Conservation (phyloP, 2,888 invertebrate species). For the Caenorhabditis parvicauda region DNA sequence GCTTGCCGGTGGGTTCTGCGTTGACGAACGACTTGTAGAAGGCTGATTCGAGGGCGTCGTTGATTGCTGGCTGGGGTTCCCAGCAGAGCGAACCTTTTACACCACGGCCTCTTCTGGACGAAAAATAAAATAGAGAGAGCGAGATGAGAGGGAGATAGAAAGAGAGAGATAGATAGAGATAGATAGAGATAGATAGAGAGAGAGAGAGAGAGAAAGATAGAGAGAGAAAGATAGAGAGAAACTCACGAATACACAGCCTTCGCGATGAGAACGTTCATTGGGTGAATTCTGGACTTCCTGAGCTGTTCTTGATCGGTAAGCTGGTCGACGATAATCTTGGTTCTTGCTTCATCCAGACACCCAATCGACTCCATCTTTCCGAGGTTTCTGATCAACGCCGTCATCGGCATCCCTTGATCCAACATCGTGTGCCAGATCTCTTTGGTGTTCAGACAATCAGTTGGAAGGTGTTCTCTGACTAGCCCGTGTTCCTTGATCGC, state of each 20-base stretch:
- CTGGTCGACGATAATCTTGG: slow-evolving; percentile 44
- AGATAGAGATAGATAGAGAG: too few species aligned
- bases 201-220: too few species aligned
- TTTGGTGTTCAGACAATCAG: slow-evolving; percentile 69
- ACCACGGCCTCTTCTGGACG: slow-evolving; percentile 61
- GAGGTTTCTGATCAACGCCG: slow-evolving; percentile 64
- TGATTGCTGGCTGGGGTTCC: slow-evolving; percentile 41
- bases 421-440: slow-evolving; percentile 64
- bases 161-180: too few species aligned
- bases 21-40: slow-evolving; percentile 64
- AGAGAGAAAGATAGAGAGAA: too few species aligned
- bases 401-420: slow-evolving; percentile 63
- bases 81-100: slow-evolving; percentile 63
- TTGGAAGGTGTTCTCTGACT: slow-evolving; percentile 74
- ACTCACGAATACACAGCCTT: slow-evolving; percentile 59
- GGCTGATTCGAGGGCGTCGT: slow-evolving; percentile 45
- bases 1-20: slow-evolving; percentile 67
- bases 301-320: slow-evolving; percentile 49
- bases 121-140: too few species aligned
- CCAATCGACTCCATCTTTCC: slow-evolving; percentile 62
- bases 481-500: slow-evolving; percentile 62
- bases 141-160: too few species aligned
- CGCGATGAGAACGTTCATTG: slow-evolving; percentile 61
- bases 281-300: slow-evolving; percentile 62
- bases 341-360: slow-evolving; percentile 41